phyloP scores from a whole-genome alignment of 2,888 invertebrate species.

The Tupiocoris notatus region DNA sequence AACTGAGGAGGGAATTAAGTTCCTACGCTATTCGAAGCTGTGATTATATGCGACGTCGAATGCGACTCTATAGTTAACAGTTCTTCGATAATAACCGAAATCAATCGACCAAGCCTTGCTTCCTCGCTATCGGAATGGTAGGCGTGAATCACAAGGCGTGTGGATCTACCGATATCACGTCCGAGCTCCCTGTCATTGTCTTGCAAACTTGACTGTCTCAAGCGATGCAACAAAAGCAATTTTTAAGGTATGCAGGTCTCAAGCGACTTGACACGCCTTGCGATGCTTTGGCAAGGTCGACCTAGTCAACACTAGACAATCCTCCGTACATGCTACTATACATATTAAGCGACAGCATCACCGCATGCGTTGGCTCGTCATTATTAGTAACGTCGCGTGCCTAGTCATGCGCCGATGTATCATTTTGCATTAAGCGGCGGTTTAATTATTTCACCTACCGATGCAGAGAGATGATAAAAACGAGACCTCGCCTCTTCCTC shows the following conservation, averaged over 20 bases:
- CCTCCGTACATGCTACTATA: too few species aligned
- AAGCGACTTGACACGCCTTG: not conserved
- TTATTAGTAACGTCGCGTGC: not conserved
- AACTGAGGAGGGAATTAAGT: too few species aligned
- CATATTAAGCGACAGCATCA: not conserved
- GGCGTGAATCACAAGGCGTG: not conserved
- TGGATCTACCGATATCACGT: not conserved
- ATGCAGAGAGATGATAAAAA: too few species aligned
- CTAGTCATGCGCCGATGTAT: not conserved
- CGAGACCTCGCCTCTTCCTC: too few species aligned
- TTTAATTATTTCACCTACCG: too few species aligned
- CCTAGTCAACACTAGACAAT: not conserved
- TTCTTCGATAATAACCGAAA: not conserved
- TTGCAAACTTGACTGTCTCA: not conserved
- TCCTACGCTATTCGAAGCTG: too few species aligned
- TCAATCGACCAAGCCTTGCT: not conserved
- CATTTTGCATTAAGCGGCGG: not conserved
- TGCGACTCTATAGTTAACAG: not conserved
- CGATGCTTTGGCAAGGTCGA: too few species aligned
- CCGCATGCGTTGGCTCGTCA: not conserved
- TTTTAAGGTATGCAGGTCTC: slow-evolving; percentile 5
- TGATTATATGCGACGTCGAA: not conserved
- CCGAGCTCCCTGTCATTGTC: slow-evolving; percentile 11
- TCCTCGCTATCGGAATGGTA: not conserved
- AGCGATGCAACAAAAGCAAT: slow-evolving; percentile 16